Evolutionary conservation across 1,140 invertebrate species (phyloP), one percentile per base, ranked within the genome.

Genomic region (Drosophila sproati): DNA sequence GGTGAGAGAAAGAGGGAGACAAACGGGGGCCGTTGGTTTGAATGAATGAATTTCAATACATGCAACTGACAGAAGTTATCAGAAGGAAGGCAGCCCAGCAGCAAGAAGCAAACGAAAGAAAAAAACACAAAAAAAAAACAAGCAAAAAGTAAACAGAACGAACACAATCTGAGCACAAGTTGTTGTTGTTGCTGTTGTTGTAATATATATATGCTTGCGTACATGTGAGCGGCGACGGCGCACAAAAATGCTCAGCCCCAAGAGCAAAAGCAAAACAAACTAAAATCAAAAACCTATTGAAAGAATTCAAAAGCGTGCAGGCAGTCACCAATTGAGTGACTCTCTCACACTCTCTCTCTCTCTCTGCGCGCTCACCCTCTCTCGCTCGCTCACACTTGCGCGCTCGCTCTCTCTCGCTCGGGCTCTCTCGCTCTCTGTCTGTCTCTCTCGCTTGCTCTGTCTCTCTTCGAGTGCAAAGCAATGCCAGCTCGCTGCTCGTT

Each of bases 31-130:
- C 47, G 57, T 63, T 67, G 41, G 55, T 74, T 82, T 91, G 87
- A 91, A 91, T 91, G 88, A 91, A 91, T 91, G 88, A 91, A 91
- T 91, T 91, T 91, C 88, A 91, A 91, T 91, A 83, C 82, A 91
- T 91, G 85, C 85, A 89, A 85, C 86, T 89, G 86, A 89, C 85
- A 72, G 70, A 75, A 77, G 73, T 81, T 78, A 81, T 78, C 73
- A 77, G 77, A 77, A 77, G 60, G 29, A 73, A 64, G n/a, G 55
- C 70, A 45, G 66, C 45, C 41, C 43, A 60, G 51, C 60, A 60
- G 39, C 31, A 60, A 61, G 35, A 34, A 62, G 50, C 50, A 34
- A 29, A n/a, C 43, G 12, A 62, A 59, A 60, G 41, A 69, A 56
- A 51, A 64, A 6, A 12, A 32, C 35, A 54, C 41, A 48, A 66